Evolutionary conservation across 2,113 vertebrate species (phyloP), one percentile per base, ranked within the genome.

Genomic region (Sinocyclocheilus anophthalmus): DNA sequence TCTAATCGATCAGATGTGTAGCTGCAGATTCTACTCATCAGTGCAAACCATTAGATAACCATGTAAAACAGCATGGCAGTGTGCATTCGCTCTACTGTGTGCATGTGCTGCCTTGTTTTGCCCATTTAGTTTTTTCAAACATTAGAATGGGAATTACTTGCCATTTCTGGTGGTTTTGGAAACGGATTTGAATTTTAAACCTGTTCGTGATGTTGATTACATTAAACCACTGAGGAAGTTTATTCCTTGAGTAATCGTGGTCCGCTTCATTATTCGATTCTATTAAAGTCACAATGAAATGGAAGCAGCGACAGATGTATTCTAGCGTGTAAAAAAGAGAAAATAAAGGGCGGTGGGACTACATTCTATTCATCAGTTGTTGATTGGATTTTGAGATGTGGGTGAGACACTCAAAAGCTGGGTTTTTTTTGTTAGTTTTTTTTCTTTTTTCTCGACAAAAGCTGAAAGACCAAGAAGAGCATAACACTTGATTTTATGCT

Each of bases 61-160:
- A 65, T 20, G 33, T 72, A n/a, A 72, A 70, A 33, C 48, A 86
- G 48, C 76, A 86, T 88, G 85, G 26, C 26, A 57, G 45, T 48
- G 48, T 42, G 22, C 39, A 42, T 85, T 72, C 59, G 48, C 65
- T 83, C 57, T 80, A 65, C 65, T 65, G 81, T 76, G 76, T 63
- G 57, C 75, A 83, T 70, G 53, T 65, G 37, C 61, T 67, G 65
- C 55, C 53, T 83, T 50, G 50, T 26, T 14, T 55, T 7, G 18
- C 67, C 42, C 0, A 18, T 55, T 37, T 85, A 73, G 9, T 61
- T 48, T 26, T 65, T 80, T 48, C 57, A 79, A 73, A 83, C 63
- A 48, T 30, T 30, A 33, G 30, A 33, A 33, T 33, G 30, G 30
- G 30, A 12, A 14, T 61, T 59, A 42, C 37, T 70, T 63, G 9